A percentile compares a stretch with the other conserved stretches of the same genome.
phyloP scores from a whole-genome alignment of 1,140 invertebrate genomes.

The Drosophila santomea region DNA sequence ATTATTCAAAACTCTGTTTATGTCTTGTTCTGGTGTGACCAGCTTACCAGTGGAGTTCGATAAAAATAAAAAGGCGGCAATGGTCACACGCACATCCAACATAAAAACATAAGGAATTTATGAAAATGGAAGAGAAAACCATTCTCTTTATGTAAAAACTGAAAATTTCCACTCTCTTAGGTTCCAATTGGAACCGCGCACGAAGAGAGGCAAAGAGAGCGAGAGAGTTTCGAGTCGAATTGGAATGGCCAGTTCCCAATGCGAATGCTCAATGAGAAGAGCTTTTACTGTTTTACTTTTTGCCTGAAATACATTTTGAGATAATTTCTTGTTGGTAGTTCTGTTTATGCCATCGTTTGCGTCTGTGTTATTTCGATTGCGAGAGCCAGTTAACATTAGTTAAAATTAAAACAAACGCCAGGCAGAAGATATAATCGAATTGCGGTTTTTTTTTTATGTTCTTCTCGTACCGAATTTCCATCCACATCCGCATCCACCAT shows the following conservation, averaged over 20 bases:
- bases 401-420: constrained; percentile 9
- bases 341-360: constrained; percentile 15
- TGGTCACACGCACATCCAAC: constrained; percentile 8
- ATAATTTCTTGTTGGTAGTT: constrained; percentile 16
- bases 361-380: constrained; percentile 14
- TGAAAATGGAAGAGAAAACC: too few relatives aligned
- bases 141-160: too few relatives aligned
- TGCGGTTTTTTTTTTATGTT: constrained; percentile 6
- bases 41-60: too few relatives aligned
- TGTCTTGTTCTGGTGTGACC: too few relatives aligned
- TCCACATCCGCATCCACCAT: neutral
- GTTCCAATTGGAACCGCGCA: too few relatives aligned
- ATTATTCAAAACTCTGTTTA: too few relatives aligned
- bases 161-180: too few relatives aligned
- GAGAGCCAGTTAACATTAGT: constrained; percentile 17
- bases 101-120: too few relatives aligned
- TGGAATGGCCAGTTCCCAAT: neutral
- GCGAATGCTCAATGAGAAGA: constrained; percentile 10
- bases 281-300: constrained; percentile 19
- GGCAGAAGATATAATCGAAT: constrained; percentile 1
- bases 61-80: neutral
- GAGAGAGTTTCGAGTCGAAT: too few relatives aligned
- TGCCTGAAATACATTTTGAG: constrained; percentile 16
- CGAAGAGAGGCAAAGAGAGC: too few relatives aligned
- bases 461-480: neutral